phyloP scores from a whole-genome alignment of 1,140 invertebrate genomes.

The Tetranychus urticae region DNA sequence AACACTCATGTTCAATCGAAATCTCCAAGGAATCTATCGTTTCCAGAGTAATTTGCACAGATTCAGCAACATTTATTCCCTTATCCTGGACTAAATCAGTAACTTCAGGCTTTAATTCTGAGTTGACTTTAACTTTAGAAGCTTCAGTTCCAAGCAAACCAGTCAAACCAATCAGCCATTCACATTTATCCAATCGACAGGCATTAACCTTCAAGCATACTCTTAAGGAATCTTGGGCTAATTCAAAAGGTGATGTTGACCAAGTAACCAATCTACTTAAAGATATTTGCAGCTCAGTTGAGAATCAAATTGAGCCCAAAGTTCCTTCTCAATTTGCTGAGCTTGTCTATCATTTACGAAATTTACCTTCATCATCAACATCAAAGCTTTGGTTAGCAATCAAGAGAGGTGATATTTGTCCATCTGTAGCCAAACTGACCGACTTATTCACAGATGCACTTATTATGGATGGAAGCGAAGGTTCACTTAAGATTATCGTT shows the following conservation, averaged over 20 bases:
- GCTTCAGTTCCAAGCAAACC: not conserved
- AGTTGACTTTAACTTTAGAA: not conserved
- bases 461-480: not conserved
- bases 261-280: not conserved
- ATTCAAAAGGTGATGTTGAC: not conserved
- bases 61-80: not conserved
- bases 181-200: too few relatives aligned
- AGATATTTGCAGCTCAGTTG: not conserved
- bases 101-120: not conserved
- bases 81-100: not conserved
- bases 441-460: constrained; percentile 5
- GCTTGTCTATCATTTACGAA: not conserved
- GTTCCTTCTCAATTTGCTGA: not conserved
- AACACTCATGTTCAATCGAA: not conserved
- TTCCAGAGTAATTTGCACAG: not conserved
- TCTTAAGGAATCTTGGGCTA: not conserved
- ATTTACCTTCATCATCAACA: not conserved
- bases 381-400: not conserved
- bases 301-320: not conserved
- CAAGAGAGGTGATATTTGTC: not conserved
- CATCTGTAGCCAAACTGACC: not conserved
- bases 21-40: not conserved
- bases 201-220: not conserved
- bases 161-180: not conserved
- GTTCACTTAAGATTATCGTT: not conserved